phyloP scores from a whole-genome alignment of 2,797 vertebrate genomes.

The Malacoraja senta region DNA sequence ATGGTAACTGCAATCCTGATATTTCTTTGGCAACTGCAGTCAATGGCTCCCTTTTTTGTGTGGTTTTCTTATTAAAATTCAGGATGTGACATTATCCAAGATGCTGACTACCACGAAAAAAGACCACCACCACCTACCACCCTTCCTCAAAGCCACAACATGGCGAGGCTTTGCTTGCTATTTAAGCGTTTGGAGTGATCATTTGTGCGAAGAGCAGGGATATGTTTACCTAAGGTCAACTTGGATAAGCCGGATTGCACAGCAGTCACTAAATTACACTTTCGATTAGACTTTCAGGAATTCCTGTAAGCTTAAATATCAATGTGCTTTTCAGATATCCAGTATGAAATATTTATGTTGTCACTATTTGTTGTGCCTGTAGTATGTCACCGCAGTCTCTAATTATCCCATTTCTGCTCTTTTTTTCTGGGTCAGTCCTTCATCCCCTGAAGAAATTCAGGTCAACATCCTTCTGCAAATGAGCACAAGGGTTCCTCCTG shows the following conservation, averaged over 20 bases:
- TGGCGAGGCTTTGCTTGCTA: neutral
- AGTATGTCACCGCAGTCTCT: neutral
- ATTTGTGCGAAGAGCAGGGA: neutral
- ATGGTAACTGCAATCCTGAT: slow-evolving; percentile 32
- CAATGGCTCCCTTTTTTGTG: slow-evolving; percentile 27
- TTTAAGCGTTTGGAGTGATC: neutral
- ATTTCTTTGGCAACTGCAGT: slow-evolving; percentile 37
- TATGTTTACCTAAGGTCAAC: slow-evolving; percentile 24
- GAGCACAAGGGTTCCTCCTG: slow-evolving; percentile 17
- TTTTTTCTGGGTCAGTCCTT: slow-evolving; percentile 27
- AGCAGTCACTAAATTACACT: neutral
- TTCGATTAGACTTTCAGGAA: neutral
- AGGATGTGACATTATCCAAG: slow-evolving; percentile 33
- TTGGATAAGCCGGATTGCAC: slow-evolving; percentile 1
- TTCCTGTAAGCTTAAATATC: neutral
- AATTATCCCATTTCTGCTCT: slow-evolving; percentile 27
- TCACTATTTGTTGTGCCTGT: neutral
- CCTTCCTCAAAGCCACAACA: slow-evolving; percentile 5
- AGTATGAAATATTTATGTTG: neutral
- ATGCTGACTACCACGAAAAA: slow-evolving; percentile 1
- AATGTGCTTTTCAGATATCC: neutral
- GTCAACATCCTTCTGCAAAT: slow-evolving; percentile 24
- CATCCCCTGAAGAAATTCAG: slow-evolving; percentile 24
- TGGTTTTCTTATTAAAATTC: slow-evolving; percentile 31
- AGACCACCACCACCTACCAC: neutral